These are phyloP conservation scores for Zaprionus kolodkinae DNA, from an alignment of 1,140 invertebrate genomes.

Conservation along the genomic window DNA sequence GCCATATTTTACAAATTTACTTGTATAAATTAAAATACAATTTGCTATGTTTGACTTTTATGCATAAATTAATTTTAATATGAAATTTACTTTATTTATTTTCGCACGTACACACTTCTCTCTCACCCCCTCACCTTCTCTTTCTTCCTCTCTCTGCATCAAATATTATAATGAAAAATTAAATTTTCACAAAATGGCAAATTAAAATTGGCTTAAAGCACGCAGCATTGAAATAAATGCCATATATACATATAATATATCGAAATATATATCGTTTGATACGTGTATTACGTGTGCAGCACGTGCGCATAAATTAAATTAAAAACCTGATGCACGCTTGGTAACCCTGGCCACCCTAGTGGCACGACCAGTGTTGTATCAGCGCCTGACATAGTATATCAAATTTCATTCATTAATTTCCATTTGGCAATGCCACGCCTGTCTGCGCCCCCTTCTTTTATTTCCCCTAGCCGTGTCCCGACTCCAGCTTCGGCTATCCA, in stretches of 20 bases:
- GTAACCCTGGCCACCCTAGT: conserved; percentile 26
- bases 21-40: too few relatives aligned
- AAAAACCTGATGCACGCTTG: conserved; percentile 30
- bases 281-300: conserved; percentile 16
- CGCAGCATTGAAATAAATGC: conserved; percentile 19
- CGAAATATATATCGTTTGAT: conserved; percentile 11
- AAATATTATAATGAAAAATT: conserved; percentile 42
- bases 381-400: conserved; percentile 69
- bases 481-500: conserved; percentile 35
- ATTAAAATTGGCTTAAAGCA: conserved; percentile 57
- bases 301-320: conserved; percentile 61
- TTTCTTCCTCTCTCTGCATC: not conserved
- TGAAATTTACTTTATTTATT: not conserved
- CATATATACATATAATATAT: not conserved
- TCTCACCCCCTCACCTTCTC: too few relatives aligned
- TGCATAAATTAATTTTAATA: not conserved
- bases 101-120: not conserved
- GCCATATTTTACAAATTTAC: too few relatives aligned
- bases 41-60: not conserved
- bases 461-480: not conserved
- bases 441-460: conserved; percentile 41
- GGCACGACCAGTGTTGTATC: conserved; percentile 4
- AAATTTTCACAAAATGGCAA: conserved; percentile 58
- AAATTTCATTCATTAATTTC: conserved; percentile 83
- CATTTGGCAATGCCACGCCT: conserved; percentile 81